Conservation (phyloP, 1,140 invertebrate genomes). For the Papilio aristodemus region DNA sequence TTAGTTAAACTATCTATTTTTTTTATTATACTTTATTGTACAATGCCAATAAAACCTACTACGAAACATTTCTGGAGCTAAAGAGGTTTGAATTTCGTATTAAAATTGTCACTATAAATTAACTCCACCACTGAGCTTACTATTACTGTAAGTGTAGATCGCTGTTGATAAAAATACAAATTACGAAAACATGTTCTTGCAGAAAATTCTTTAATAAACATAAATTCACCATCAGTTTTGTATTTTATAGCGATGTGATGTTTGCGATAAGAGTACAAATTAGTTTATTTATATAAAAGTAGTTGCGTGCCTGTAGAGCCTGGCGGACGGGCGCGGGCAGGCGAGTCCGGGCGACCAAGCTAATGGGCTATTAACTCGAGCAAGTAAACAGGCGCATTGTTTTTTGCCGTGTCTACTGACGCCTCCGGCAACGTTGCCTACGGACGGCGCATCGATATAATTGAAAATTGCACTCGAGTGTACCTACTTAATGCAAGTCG, state of each 20-base stretch:
- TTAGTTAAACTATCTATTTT: no score
- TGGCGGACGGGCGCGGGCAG: constrained; percentile 6
- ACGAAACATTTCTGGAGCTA: no score
- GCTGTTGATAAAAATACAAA: constrained; percentile 6
- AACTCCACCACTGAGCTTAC: neutral
- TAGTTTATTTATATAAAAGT: constrained; percentile 34
- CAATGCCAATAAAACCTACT: neutral
- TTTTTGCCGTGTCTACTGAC: constrained; percentile 47
- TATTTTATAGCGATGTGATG: neutral
- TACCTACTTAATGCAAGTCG: constrained; percentile 35
- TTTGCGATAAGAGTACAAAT: constrained; percentile 19
- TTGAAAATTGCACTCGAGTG: constrained; percentile 24
- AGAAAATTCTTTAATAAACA: constrained; percentile 9
- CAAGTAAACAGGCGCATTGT: constrained; percentile 54
- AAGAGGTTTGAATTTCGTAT: neutral
- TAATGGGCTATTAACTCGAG: constrained; percentile 51
- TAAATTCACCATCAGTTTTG: constrained; percentile 1
- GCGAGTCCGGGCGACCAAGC: constrained; percentile 35
- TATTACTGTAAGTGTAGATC: neutral
- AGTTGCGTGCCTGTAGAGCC: neutral
- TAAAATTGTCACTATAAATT: neutral
- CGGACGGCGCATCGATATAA: constrained; percentile 14
- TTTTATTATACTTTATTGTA: no score
- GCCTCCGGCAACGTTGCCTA: constrained; percentile 32
- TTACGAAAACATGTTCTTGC: neutral